These are phyloP conservation scores for Cataglyphis hispanica DNA, from an alignment of 1,140 invertebrate genomes.

Conservation along the genomic window DNA sequence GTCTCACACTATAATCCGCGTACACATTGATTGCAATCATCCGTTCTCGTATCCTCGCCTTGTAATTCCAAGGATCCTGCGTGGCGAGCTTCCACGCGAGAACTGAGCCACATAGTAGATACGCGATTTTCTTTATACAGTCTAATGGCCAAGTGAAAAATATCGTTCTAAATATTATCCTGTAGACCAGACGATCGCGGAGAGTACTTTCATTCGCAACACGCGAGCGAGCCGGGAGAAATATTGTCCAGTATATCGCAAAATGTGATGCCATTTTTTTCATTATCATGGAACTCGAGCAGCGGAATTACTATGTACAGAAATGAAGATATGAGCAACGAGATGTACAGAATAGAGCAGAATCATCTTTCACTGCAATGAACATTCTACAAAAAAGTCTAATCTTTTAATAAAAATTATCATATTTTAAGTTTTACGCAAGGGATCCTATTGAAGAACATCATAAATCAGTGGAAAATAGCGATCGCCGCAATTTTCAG, in stretches of 20 bases:
- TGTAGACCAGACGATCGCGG: constrained; percentile 75
- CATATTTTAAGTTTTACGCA: background rate
- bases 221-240: constrained; percentile 83
- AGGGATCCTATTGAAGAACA: background rate
- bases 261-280: constrained; percentile 34
- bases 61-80: constrained; percentile 65
- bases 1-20: constrained; percentile 73
- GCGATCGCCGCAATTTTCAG: background rate
- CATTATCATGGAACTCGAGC: constrained; percentile 44
- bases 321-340: background rate
- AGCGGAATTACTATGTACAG: constrained; percentile 9
- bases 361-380: background rate
- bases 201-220: constrained; percentile 86
- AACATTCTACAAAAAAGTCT: background rate
- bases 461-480: background rate
- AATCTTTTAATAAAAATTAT: background rate
- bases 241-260: constrained; percentile 78
- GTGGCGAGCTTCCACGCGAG: constrained; percentile 80
- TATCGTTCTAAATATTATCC: constrained; percentile 87
- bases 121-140: constrained; percentile 87
- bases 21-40: constrained; percentile 78
- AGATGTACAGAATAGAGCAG: background rate
- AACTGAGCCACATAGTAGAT: constrained; percentile 86
- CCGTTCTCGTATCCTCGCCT: constrained; percentile 33
- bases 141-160: constrained; percentile 87